A percentile compares a stretch with the other conserved stretches of the same genome.
phyloP scores from a whole-genome alignment of 2,888 invertebrate species.

The Apodemia hepburni region DNA sequence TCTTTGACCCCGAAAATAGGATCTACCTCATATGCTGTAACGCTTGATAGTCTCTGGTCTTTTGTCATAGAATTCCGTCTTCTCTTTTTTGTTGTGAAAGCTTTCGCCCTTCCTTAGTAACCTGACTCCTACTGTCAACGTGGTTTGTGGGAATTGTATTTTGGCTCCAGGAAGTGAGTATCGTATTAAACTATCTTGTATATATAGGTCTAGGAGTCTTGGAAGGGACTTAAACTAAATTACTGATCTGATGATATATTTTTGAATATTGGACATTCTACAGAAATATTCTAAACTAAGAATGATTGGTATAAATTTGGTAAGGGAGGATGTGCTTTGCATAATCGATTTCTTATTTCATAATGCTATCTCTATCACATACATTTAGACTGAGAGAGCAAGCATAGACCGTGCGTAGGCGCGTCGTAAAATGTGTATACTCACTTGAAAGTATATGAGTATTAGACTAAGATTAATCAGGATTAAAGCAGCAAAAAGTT shows the following conservation, averaged over 20 bases:
- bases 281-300: background rate
- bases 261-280: background rate
- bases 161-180: background rate
- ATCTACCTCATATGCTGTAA: conserved; percentile 4
- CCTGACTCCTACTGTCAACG: conserved; percentile 9
- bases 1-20: background rate
- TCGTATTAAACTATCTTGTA: conserved; percentile 5
- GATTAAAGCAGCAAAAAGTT: background rate
- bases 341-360: background rate
- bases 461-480: background rate
- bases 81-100: background rate
- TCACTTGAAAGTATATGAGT: background rate
- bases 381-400: background rate
- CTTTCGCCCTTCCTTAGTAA: conserved; percentile 5
- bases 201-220: conserved; percentile 7
- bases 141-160: conserved; percentile 8
- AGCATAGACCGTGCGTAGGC: background rate
- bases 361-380: background rate
- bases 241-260: conserved; percentile 1
- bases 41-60: background rate
- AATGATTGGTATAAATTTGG: background rate
- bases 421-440: background rate
- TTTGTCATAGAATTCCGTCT: background rate
- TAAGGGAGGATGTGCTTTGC: background rate
- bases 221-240: background rate